Evolutionary conservation across 2,888 invertebrate species (phyloP).

Genomic region (Oxyscelio sp.): DNA sequence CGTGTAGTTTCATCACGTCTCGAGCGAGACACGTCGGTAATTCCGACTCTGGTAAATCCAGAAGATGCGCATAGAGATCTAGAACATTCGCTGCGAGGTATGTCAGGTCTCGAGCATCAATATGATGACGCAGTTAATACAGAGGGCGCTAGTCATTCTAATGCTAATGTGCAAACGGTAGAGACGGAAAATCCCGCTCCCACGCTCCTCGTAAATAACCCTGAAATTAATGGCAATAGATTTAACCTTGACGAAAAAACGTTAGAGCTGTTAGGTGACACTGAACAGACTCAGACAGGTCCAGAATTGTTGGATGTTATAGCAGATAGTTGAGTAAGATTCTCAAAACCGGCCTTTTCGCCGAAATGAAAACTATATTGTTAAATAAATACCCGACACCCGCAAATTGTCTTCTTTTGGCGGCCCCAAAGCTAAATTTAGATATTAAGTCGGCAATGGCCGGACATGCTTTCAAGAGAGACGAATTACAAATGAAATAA

Average conservation of each 20-base stretch:
- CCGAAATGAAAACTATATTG: not conserved
- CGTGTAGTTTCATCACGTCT: not conserved
- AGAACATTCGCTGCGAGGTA: conserved; percentile 16
- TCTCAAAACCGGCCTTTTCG: not conserved
- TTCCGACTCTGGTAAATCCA: not conserved
- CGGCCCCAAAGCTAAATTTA: conserved; percentile 1
- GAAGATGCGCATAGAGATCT: not conserved
- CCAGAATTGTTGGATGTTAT: not conserved
- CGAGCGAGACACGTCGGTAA: not conserved
- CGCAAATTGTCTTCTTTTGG: not conserved
- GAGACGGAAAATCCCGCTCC: not conserved
- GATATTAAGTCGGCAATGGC: conserved; percentile 4
- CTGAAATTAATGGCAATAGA: not conserved
- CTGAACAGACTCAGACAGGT: not conserved
- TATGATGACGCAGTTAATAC: not conserved
- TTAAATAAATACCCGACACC: conserved; percentile 9
- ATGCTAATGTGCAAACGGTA: not conserved
- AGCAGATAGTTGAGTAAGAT: not conserved
- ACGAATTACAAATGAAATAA: not conserved
- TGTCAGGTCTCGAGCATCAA: not conserved
- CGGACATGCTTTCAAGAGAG: not conserved
- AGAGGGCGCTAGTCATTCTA: not conserved
- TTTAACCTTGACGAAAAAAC: not conserved
- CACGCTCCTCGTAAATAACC: not conserved
- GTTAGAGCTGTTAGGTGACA: not conserved